Evolutionary conservation across 2,888 invertebrate genomes (phyloP), one percentile per base, ranked within the genome.

Genomic region (Lordiphosa fenestrarum): DNA sequence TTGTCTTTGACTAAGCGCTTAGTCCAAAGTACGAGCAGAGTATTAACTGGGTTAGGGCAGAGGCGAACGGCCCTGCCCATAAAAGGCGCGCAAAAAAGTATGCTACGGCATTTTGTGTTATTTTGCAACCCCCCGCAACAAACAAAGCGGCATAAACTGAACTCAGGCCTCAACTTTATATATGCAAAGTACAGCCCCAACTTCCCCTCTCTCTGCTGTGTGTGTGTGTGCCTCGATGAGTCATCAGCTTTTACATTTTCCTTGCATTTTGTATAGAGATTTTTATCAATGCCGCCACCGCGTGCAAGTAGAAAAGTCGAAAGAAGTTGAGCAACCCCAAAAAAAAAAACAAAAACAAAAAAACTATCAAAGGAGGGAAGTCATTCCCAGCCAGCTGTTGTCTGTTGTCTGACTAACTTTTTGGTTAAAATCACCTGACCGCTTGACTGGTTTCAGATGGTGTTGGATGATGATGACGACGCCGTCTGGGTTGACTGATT

Each of bases 51-150:
- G 77, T 76, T 73, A 76, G 71, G 71, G 61, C 61, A 72, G 61
- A 58, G 58, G 56, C 47, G 56, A 41, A 39, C 35, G 6, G 9
- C 19, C 7, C 12, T 12, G 15, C 19, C 15, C 63, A 19, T 35
- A n/a, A 12, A 42, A 35, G 41, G 57, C 63, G 67, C 72, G 69
- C 80, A 53, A 53, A 71, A 82, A 75, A 75, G 80, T 75, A 75
- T 75, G 83, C 74, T 78, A 82, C 36, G 83, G 74, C 53, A 75
- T 75, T 75, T 78, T 54, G 41, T 53, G 39, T 46, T 50, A 50
- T 37, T 76, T 73, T 74, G 47, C 74, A 74, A 82, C 83, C 74
- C 82, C 48, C 39, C 60, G 13, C 52, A 52, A 12, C 37, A 38
- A 49, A 21, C 23, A 40, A 15, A 6, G 35, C 48, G 39, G 4